Evolutionary conservation across 1,140 invertebrate species (phyloP).

Genomic region (Carcinoscorpius rotundicauda): DNA sequence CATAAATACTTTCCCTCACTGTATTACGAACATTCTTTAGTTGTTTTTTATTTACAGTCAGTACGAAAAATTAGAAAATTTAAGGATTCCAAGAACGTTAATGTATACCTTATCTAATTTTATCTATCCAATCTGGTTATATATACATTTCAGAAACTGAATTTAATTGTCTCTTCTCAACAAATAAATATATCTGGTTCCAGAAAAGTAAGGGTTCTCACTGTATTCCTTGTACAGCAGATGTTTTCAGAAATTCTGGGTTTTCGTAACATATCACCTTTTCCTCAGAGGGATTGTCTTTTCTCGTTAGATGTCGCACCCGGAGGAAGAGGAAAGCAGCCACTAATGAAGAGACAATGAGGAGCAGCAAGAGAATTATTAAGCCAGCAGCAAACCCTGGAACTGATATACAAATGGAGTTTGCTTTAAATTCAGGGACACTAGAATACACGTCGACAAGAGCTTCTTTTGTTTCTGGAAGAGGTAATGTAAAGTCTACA

Average conservation of each 20-base stretch:
- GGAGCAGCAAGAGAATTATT: slow-evolving; percentile 73
- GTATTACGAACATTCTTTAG: too few relatives aligned
- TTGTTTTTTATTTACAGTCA: too few relatives aligned
- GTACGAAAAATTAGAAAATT: too few relatives aligned
- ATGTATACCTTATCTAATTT: too few relatives aligned
- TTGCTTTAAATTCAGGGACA: slow-evolving; percentile 36
- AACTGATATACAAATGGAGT: slow-evolving; percentile 77
- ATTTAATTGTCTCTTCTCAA: too few relatives aligned
- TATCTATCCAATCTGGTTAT: too few relatives aligned
- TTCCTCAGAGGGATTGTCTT: slow-evolving; percentile 14
- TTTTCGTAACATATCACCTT: slow-evolving; percentile 12
- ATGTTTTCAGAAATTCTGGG: slow-evolving; percentile 14
- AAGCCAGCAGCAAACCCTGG: slow-evolving; percentile 81
- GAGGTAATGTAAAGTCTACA: slow-evolving; percentile 70
- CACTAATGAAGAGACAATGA: slow-evolving; percentile 78
- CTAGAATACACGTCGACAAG: slow-evolving; percentile 55
- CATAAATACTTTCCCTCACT: too few relatives aligned
- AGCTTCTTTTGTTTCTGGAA: slow-evolving; percentile 68
- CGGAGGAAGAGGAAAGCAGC: slow-evolving; percentile 82
- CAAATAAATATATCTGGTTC: too few relatives aligned
- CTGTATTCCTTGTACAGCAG: too few relatives aligned
- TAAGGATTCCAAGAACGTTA: too few relatives aligned
- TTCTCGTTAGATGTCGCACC: slow-evolving; percentile 36
- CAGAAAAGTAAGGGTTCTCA: too few relatives aligned
- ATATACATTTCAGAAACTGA: too few relatives aligned